These are phyloP conservation scores for Phaetusa simplex DNA, from an alignment of 2,113 vertebrate species.

Conservation along the genomic window DNA sequence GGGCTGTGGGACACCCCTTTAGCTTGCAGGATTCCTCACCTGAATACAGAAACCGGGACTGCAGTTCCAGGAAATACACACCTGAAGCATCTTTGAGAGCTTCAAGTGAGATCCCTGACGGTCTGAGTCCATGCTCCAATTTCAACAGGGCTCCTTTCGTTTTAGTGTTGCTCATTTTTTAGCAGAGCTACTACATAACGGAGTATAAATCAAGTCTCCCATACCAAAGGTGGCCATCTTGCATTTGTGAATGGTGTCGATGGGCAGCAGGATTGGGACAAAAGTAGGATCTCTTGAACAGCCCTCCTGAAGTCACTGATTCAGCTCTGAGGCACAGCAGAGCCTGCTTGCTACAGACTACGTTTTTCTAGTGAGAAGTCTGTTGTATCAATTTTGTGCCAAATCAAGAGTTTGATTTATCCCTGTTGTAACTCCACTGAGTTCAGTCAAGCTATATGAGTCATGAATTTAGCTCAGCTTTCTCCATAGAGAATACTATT, in stretches of 20 bases:
- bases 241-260: not conserved
- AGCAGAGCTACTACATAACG: not conserved
- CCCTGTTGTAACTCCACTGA: not conserved
- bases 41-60: not conserved
- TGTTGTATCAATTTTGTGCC: not conserved
- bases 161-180: not conserved
- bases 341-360: not conserved
- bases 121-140: not conserved
- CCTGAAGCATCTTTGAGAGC: not conserved
- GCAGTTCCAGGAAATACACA: not conserved
- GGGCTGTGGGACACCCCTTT: not conserved
- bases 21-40: not conserved
- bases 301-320: not conserved
- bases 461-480: not conserved
- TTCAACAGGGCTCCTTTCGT: not conserved
- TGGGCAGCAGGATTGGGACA: not conserved
- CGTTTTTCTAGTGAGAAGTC: not conserved
- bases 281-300: not conserved
- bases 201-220: not conserved
- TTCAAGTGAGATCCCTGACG: not conserved
- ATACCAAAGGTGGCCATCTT: not conserved
- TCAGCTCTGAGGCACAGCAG: not conserved
- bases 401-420: conserved; percentile 1
- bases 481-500: not conserved
- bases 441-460: not conserved